These are phyloP conservation scores for Ictalurus furcatus DNA, from an alignment of 2,113 vertebrate species.

Conservation along the genomic window DNA sequence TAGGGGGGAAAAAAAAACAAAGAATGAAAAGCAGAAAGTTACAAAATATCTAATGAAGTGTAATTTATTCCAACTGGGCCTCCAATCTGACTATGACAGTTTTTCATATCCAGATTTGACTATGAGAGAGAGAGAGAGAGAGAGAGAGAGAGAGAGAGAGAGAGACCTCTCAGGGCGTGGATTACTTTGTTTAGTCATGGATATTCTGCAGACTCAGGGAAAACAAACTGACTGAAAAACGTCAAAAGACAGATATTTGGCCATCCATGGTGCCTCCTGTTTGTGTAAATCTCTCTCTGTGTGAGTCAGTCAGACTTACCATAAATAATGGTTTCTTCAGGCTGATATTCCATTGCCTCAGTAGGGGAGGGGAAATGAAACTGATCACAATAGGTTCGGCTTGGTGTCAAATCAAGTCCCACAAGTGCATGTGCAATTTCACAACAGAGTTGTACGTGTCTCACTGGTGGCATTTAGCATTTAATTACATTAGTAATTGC, in stretches of 20 bases:
- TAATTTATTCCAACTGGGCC: slow-evolving; percentile 13
- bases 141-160: background rate
- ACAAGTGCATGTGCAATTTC: slow-evolving; percentile 6
- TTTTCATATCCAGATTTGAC: background rate
- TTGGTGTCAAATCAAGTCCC: slow-evolving; percentile 11
- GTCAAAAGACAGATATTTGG: slow-evolving; percentile 42
- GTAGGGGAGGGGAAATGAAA: background rate
- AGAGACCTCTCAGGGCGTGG: slow-evolving; percentile 6
- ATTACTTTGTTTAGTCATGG: slow-evolving; percentile 42
- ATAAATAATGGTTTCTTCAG: slow-evolving; percentile 31
- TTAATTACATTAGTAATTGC: background rate
- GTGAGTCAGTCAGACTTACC: slow-evolving; percentile 29
- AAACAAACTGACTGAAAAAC: slow-evolving; percentile 28
- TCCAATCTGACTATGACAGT: slow-evolving; percentile 10
- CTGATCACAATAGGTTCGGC: background rate
- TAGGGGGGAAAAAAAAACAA: background rate
- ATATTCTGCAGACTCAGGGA: slow-evolving; percentile 46
- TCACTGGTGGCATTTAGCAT: background rate
- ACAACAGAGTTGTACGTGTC: background rate
- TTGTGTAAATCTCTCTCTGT: slow-evolving; percentile 27
- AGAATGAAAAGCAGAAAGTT: background rate
- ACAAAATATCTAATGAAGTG: background rate
- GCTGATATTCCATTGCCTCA: slow-evolving; percentile 25
- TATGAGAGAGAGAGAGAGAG: background rate
- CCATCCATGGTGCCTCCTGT: slow-evolving; percentile 30